Conservation (phyloP, 2,888 invertebrate species). For the Brachyopa scutellaris region DNA sequence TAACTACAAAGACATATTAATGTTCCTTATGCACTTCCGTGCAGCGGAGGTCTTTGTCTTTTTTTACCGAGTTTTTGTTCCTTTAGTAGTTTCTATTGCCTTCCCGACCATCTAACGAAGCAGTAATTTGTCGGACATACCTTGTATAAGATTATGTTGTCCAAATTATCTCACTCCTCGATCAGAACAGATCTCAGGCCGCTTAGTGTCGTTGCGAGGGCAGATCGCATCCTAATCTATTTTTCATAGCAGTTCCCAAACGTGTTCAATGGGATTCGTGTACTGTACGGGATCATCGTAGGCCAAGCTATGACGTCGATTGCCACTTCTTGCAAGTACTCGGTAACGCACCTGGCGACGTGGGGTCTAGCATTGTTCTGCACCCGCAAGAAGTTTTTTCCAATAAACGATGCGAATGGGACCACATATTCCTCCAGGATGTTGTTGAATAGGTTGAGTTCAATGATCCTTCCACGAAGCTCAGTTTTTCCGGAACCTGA, state of each 20-base stretch:
- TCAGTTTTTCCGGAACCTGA: neutral
- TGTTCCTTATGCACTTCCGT: no score
- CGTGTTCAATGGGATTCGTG: no score
- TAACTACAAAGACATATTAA: no score
- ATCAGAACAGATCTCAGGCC: no score
- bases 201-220: no score
- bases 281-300: no score
- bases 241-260: no score
- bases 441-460: neutral
- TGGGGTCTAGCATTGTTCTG: neutral
- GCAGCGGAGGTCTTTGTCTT: no score
- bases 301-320: neutral
- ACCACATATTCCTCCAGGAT: no score
- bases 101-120: neutral
- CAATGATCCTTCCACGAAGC: neutral
- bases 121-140: neutral
- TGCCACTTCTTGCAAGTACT: neutral
- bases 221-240: no score
- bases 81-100: neutral
- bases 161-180: neutral
- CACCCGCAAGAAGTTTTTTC: neutral
- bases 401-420: neutral
- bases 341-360: no score
- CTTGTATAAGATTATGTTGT: neutral
- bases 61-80: no score